Evolutionary conservation across 2,888 invertebrate species (phyloP).

Genomic region (Pegoplata infirma): DNA sequence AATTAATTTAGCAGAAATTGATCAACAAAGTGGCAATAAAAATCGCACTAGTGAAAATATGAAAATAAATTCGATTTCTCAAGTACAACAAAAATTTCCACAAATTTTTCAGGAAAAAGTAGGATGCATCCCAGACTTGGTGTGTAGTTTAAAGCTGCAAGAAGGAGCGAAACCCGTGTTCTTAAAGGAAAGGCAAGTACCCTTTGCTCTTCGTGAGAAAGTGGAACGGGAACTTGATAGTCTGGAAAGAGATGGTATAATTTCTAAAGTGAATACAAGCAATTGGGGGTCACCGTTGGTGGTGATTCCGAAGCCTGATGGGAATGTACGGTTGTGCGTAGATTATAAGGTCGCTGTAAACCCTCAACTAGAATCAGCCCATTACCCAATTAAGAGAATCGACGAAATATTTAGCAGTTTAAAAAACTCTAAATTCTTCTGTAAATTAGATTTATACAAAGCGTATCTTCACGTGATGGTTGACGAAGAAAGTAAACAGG

Average conservation of each 20-base stretch:
- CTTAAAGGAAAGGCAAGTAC: constrained; percentile 16
- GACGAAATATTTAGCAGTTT: constrained; percentile 49
- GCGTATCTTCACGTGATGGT: constrained; percentile 48
- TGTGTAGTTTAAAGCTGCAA: constrained; percentile 1
- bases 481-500: constrained; percentile 15
- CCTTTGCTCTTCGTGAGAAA: constrained; percentile 3
- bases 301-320: constrained; percentile 15
- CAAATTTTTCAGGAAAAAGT: constrained; percentile 39
- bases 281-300: constrained; percentile 21
- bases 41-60: too few species aligned
- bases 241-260: constrained; percentile 9
- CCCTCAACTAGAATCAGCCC: constrained; percentile 29
- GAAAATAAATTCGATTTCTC: constrained; percentile 8
- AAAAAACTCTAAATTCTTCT: constrained; percentile 41
- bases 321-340: constrained; percentile 41
- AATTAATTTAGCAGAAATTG: neutral
- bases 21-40: neutral
- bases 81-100: constrained; percentile 16
- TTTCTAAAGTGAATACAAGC: constrained; percentile 20
- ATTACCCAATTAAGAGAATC: constrained; percentile 43
- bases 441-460: constrained; percentile 40
- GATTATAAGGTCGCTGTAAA: constrained; percentile 58
- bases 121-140: constrained; percentile 24
- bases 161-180: constrained; percentile 20
- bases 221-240: neutral